phyloP scores from a whole-genome alignment of 1,140 invertebrate genomes.

The Drosophila baimaii region DNA sequence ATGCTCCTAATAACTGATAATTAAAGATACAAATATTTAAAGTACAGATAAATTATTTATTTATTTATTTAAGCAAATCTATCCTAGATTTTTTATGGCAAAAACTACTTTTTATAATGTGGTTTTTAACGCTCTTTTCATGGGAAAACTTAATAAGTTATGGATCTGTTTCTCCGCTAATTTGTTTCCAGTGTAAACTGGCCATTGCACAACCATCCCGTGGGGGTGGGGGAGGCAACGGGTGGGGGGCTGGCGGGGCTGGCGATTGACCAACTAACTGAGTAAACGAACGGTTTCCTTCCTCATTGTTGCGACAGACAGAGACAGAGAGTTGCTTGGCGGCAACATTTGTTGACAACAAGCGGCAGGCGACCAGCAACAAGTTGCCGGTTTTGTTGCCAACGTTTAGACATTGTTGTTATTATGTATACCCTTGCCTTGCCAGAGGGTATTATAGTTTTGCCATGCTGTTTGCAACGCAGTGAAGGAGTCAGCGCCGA shows the following conservation, averaged over 20 bases:
- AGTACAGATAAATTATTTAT: too few species aligned
- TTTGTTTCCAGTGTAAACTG: not conserved
- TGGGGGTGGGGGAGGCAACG: not conserved
- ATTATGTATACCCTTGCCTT: too few species aligned
- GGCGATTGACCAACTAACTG: constrained; percentile 59
- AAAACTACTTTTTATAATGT: too few species aligned
- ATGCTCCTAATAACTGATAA: not conserved
- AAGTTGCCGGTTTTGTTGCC: constrained; percentile 39
- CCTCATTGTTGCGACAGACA: constrained; percentile 62
- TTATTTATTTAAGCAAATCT: too few species aligned
- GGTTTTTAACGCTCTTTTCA: too few species aligned
- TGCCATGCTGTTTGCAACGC: too few species aligned
- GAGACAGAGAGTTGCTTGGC: constrained; percentile 2
- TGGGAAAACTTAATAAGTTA: too few species aligned
- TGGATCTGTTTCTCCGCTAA: not conserved
- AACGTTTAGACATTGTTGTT: constrained; percentile 4
- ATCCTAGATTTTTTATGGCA: too few species aligned
- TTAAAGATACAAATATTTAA: too few species aligned
- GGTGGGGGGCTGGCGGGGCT: not conserved
- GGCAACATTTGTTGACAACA: constrained; percentile 46
- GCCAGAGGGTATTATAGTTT: too few species aligned
- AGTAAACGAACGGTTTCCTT: constrained; percentile 56
- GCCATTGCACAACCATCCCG: constrained; percentile 32
- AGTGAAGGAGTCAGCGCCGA: too few species aligned
- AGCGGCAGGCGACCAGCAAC: constrained; percentile 16